Base-by-base conservation (phyloP, 1,140 invertebrate genomes). In the Saccostrea cuccullata region DNA sequence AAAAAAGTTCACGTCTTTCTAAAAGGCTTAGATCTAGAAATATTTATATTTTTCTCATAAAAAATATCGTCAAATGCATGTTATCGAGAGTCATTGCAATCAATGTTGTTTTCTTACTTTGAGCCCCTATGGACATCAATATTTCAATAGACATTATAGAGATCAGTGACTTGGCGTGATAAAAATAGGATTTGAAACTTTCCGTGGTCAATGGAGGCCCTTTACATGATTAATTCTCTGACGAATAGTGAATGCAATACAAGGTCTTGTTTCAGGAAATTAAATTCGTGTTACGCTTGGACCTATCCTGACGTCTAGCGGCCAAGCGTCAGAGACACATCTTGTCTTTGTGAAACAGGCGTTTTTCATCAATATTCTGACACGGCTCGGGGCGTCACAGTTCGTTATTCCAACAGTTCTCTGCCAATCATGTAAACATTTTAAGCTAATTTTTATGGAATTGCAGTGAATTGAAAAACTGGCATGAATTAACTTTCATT, bases 261-360 rank as follows among this genome's bases (percentile, higher is more conserved):
- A 36, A 77, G 70, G 70, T 26, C 70, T 77, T 17, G 70, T 77
- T 77, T 77, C 70, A 77, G 70, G 70, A 77, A 77, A 77, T 77
- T 77, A 77, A 77, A 77, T 77, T 77, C 70, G 70, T 77, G 70
- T 77, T 77, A 26, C 26, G 70, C 70, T 13, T 77, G 23, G 70
- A 30, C 30, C 30, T 77, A 77, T 77, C 70, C 70, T 13, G 30
- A 77, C 15, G 13, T 26, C 8, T 17, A 77, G 26, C 11, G 26
- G 30, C 58, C 58, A 64, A 15, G 70, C 15, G 30, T 26, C 30
- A 26, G 30, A 6, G 70, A 30, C 70, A 17, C 26, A 13, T 77
- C 26, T 77, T 77, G 70, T 77, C 30, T 77, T 77, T 30, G 70
- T 77, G 70, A 36, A 77, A 77, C 70, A 77, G 70, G 30, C 70